A percentile compares a stretch with the other conserved stretches of the same genome.
phyloP scores from a whole-genome alignment of 1,140 invertebrate species.

The Pogonognathellus flavescens region DNA sequence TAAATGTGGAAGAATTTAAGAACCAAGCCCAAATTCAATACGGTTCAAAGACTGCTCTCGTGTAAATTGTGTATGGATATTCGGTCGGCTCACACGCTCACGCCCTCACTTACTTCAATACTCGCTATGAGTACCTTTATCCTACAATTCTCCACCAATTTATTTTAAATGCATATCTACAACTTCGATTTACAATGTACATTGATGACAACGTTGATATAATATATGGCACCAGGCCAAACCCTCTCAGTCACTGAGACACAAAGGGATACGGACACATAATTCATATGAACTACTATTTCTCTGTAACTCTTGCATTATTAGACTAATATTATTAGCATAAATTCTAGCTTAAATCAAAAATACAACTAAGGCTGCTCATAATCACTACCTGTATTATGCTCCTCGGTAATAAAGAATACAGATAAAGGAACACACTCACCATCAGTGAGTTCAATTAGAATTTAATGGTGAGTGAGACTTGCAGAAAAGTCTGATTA shows the following conservation, averaged over 20 bases:
- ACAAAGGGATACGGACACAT: not conserved
- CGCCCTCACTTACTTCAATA: slow-evolving; percentile 1
- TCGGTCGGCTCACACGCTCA: not conserved
- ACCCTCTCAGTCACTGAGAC: not conserved
- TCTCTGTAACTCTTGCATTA: too few species aligned
- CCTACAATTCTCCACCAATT: not conserved
- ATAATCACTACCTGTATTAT: not conserved
- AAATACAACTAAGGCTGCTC: not conserved
- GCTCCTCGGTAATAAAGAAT: too few species aligned
- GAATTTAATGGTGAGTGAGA: too few species aligned
- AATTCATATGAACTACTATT: not conserved
- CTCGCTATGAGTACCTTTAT: not conserved
- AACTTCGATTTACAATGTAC: not conserved
- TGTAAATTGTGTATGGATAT: not conserved
- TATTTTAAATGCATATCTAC: not conserved
- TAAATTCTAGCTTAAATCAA: not conserved
- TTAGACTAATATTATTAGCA: not conserved
- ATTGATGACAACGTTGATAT: slow-evolving; percentile 1
- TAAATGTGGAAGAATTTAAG: slow-evolving; percentile 25
- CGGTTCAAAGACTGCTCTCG: not conserved
- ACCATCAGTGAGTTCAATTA: too few species aligned
- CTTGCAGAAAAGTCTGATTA: too few species aligned
- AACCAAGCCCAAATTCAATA: slow-evolving; percentile 43
- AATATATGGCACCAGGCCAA: slow-evolving; percentile 14
- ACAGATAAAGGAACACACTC: too few species aligned